Evolutionary conservation across 2,888 invertebrate species (phyloP), one percentile per base, ranked within the genome.

Genomic region (Orthosia cruda): DNA sequence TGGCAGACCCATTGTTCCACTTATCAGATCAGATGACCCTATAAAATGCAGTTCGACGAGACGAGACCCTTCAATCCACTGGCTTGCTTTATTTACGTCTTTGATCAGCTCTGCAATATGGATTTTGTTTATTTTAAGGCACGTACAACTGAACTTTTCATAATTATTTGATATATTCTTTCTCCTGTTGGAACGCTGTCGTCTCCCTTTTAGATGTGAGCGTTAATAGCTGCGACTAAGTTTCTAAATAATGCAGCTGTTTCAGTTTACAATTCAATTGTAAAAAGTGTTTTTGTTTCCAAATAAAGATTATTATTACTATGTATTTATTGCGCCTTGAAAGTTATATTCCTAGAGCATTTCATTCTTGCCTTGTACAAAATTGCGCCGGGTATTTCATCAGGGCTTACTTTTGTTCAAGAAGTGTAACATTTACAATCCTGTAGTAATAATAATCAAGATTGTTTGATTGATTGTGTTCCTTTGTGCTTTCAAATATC

Each of bases 1-100:
- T 84, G 91, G 83, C 88, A 86, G 76, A 72, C 90, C 89, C 93
- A 94, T 94, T 95, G 94, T 94, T 91, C 87, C 85, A 81, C 84
- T 93, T 94, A 95, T 95, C 94, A 89, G 94, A 95, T 95, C 89
- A 88, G 89, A 89, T 91, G 90, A 86, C 85, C 89, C 93, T 94
- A 94, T 95, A 95, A 92, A 93, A 94, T 91, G 91, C 87, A 86
- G 87, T 88, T 90, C 86, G 82, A 86, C 81, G 85, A 88, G 81
- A 88, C 75, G 83, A 77, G 85, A 84, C 88, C 88, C 92, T 92
- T 92, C 93, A 93, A 93, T 91, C 86, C 76, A 87, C 81, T 87
- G 73, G 83, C 83, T 87, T 73, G 82, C 81, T 73, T 86, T 89
- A 90, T 89, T 88, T 88, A 89, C 85, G 86, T 77, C 81, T 88